Evolutionary conservation across 1,140 invertebrate genomes (phyloP).

Genomic region (Geopemphigus sp.): DNA sequence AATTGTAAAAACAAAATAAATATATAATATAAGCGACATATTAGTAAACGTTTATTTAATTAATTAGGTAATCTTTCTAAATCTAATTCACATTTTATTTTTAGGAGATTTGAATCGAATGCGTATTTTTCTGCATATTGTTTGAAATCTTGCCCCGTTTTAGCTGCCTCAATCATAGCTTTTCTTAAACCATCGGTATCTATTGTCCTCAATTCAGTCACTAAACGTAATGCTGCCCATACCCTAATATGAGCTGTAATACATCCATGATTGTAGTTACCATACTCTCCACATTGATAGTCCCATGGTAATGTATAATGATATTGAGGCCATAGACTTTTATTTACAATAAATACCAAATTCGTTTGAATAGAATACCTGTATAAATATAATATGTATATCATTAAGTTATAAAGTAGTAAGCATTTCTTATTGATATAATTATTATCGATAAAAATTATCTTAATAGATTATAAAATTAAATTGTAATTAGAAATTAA

Average conservation of each 20-base stretch:
- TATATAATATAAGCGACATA: neutral
- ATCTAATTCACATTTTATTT: constrained; percentile 46
- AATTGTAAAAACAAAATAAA: neutral
- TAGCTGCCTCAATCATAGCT: constrained; percentile 61
- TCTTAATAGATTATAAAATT: neutral
- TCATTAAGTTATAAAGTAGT: neutral
- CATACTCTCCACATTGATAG: constrained; percentile 74
- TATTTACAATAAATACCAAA: constrained; percentile 68
- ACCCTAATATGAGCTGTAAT: constrained; percentile 66
- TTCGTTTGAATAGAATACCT: constrained; percentile 70
- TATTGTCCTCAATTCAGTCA: constrained; percentile 64
- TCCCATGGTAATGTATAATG: constrained; percentile 75
- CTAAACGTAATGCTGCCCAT: constrained; percentile 65
- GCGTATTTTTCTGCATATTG: constrained; percentile 55
- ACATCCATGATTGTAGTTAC: constrained; percentile 67
- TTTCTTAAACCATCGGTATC: constrained; percentile 62
- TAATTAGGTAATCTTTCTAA: constrained; percentile 16
- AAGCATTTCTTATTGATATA: neutral
- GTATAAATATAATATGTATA: constrained; percentile 51
- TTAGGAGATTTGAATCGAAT: constrained; percentile 36
- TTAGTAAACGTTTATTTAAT: neutral
- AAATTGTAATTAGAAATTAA: too few relatives aligned
- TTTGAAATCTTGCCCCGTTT: constrained; percentile 59
- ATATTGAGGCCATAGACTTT: constrained; percentile 74
- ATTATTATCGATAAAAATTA: neutral